Evolutionary conservation across 2,797 vertebrate genomes (phyloP).

Genomic region (Fratercula arctica): DNA sequence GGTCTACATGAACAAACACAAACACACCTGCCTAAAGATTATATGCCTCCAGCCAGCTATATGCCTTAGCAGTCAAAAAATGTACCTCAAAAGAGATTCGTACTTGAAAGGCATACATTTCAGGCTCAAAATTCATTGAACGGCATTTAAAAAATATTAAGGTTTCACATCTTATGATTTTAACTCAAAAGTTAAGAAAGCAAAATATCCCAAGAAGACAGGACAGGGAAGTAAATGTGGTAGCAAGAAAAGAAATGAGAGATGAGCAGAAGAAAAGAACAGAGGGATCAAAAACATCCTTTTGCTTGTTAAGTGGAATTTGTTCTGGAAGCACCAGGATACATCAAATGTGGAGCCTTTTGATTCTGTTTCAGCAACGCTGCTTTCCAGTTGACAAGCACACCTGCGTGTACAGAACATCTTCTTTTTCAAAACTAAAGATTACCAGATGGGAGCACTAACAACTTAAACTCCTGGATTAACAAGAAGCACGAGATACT

Average conservation of each 20-base stretch:
- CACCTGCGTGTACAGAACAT: background rate
- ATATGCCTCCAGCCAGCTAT: background rate
- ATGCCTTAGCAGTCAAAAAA: background rate
- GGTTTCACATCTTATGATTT: background rate
- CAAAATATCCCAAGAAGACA: background rate
- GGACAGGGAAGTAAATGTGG: background rate
- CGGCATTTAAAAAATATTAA: background rate
- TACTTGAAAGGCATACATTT: background rate
- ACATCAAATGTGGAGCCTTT: background rate
- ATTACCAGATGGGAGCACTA: background rate
- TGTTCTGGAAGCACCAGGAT: background rate
- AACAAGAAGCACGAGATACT: background rate
- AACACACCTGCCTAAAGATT: background rate
- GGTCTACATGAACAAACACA: background rate
- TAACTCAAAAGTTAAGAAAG: background rate
- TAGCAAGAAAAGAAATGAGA: background rate
- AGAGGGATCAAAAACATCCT: background rate
- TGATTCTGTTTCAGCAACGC: background rate
- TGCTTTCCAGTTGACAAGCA: background rate
- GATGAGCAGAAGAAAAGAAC: background rate
- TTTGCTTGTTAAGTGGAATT: background rate
- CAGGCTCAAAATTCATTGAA: background rate
- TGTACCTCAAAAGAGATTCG: background rate
- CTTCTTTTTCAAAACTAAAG: background rate
- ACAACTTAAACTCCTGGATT: background rate